A percentile compares a stretch with the other conserved stretches of the same genome.
Evolutionary conservation across 2,113 vertebrate genomes (phyloP).

Genomic region (Montifringilla adamsi): DNA sequence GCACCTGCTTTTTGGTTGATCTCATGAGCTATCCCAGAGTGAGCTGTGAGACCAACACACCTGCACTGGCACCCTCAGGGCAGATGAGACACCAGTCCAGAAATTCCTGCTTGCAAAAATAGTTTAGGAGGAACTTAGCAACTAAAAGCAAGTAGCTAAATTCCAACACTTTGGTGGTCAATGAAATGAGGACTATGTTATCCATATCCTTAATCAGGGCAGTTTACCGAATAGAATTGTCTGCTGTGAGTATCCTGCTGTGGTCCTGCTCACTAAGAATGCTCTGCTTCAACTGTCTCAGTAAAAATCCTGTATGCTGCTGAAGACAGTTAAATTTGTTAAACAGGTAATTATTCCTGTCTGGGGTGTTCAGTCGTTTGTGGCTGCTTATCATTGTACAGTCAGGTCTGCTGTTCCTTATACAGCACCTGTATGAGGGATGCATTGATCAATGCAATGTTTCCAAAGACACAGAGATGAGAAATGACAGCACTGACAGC

Average conservation of each 20-base stretch:
- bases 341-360: not conserved
- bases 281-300: not conserved
- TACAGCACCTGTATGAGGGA: not conserved
- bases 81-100: not conserved
- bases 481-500: not conserved
- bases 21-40: not conserved
- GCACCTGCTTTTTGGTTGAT: not conserved
- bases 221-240: not conserved
- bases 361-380: not conserved
- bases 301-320: not conserved
- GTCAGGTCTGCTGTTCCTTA: not conserved
- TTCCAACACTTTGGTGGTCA: not conserved
- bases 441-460: rapidly evolving
- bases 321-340: not conserved
- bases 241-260: not conserved
- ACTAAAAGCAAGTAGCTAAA: not conserved
- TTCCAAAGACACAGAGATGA: not conserved
- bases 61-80: not conserved
- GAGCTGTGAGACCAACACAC: not conserved
- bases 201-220: not conserved
- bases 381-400: not conserved
- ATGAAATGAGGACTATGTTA: not conserved
- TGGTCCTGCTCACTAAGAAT: not conserved
- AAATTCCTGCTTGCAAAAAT: not conserved
- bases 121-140: not conserved